phyloP scores from a whole-genome alignment of 2,797 vertebrate species.

The Eptatretus atami region DNA sequence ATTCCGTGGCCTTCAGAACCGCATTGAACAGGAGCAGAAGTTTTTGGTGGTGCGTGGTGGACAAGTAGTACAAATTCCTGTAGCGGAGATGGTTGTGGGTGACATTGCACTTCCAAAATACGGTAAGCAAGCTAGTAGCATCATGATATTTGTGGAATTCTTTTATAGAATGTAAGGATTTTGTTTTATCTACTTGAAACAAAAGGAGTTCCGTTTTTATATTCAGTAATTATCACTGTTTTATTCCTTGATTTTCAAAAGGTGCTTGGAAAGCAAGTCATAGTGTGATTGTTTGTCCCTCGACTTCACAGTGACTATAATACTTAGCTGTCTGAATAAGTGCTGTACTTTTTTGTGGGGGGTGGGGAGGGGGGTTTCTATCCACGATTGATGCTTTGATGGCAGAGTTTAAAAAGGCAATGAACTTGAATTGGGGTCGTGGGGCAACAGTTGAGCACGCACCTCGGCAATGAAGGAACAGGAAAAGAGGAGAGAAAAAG shows the following conservation, averaged over 20 bases:
- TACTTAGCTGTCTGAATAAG: not conserved
- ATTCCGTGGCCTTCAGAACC: constrained; percentile 62
- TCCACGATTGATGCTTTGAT: not conserved
- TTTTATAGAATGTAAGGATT: constrained; percentile 1
- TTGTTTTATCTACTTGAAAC: constrained; percentile 6
- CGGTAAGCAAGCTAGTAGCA: constrained; percentile 6
- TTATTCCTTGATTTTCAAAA: not conserved
- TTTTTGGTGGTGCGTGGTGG: constrained; percentile 42
- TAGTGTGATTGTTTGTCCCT: not conserved
- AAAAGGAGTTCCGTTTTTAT: constrained; percentile 6
- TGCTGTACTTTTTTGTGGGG: not conserved
- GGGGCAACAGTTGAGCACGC: too few species aligned
- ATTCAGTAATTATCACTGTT: not conserved
- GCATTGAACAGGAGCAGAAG: constrained; percentile 53
- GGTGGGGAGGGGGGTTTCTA: not conserved
- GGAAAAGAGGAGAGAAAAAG: not conserved
- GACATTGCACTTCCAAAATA: constrained; percentile 71
- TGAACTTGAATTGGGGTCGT: too few species aligned
- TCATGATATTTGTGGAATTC: constrained; percentile 6
- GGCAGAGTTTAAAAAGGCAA: not conserved
- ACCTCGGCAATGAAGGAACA: too few species aligned
- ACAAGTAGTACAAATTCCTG: constrained; percentile 50
- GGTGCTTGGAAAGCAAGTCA: not conserved
- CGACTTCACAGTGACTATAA: not conserved
- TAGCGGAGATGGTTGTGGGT: constrained; percentile 53